These are phyloP conservation scores for Peromyscus eremicus DNA, from an alignment of 2,797 vertebrate species.

Conservation along the genomic window DNA sequence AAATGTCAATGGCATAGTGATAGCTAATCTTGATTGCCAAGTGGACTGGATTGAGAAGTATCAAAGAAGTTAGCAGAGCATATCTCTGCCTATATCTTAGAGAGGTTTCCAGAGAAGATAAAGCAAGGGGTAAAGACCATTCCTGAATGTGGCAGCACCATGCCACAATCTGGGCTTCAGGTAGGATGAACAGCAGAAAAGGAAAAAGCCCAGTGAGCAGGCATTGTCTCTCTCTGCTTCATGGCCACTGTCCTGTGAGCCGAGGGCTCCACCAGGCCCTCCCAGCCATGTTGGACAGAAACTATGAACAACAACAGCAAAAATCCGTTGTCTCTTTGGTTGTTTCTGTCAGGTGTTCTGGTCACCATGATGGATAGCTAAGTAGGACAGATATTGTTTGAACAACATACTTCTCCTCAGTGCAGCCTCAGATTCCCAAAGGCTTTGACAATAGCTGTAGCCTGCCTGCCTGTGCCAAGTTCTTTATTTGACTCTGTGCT, in stretches of 20 bases:
- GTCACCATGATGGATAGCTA: neutral
- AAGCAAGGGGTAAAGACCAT: neutral
- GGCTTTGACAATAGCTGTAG: neutral
- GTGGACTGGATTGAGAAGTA: neutral
- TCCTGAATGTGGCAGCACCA: neutral
- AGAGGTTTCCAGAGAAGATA: neutral
- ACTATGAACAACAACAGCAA: neutral
- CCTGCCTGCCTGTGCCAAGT: neutral
- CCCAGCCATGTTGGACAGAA: neutral
- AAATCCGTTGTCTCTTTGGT: neutral
- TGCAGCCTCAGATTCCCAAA: neutral
- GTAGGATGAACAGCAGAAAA: neutral
- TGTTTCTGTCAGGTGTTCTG: neutral
- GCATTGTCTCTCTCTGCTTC: neutral
- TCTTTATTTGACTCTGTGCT: neutral
- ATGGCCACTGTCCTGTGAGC: neutral
- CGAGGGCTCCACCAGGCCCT: rapidly evolving
- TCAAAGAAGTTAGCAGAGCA: neutral
- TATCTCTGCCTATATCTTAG: neutral
- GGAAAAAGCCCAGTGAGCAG: neutral
- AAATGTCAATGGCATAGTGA: neutral
- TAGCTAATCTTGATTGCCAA: neutral
- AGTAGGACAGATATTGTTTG: neutral
- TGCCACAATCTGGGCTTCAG: neutral
- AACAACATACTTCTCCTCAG: neutral